Evolutionary conservation across 2,113 vertebrate genomes (phyloP), one percentile per base, ranked within the genome.

Genomic region (Hypanus sabinus): DNA sequence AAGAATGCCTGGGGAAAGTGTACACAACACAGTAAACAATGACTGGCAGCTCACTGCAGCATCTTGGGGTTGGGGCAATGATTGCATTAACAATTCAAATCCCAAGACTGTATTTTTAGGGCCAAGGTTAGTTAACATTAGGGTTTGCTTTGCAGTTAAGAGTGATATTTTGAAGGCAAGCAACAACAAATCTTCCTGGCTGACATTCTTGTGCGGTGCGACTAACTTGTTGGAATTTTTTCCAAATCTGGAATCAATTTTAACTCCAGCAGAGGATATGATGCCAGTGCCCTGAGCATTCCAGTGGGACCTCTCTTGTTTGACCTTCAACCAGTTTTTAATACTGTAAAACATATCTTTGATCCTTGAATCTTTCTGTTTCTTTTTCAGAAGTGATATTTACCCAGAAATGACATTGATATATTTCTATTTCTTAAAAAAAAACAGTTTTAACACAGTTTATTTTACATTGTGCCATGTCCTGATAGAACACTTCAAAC

Each of bases 171-270:
- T 90, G 85, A 88, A 88, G 60, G 57, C 83, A 88, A 85, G 62
- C 85, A 90, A 33, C 30, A 90, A 65, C 14, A 68, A 65, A 33
- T 30, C 8, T 20, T 18, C 60, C 60, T n/a, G 1, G 2, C 85
- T 33, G 85, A 60, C 85, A 90, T 90, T 90, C 85, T 18, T 68
- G 14, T 90, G 60, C 5, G 85, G 57, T 90, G 85, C 65, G 85
- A 65, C 85, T 90, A 90, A 90, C 33, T 62, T 90, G 85, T 90
- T 90, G 85, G 85, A 90, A 90, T 90, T 65, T 65, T 90, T 33
- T 90, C 85, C 85, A 90, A 90, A 11, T 90, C 85, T 90, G 85
- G 60, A 90, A 90, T 90, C n/a, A n/a, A 90, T 90, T 90, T 90
- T 65, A 65, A n/a, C 85, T 90, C 85, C 60, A 68, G 85, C 60